Percentiles rank a stretch among this genome's conserved stretches.
Conservation (phyloP, 2,797 vertebrate genomes). For the Rousettus madagascariensis region DNA sequence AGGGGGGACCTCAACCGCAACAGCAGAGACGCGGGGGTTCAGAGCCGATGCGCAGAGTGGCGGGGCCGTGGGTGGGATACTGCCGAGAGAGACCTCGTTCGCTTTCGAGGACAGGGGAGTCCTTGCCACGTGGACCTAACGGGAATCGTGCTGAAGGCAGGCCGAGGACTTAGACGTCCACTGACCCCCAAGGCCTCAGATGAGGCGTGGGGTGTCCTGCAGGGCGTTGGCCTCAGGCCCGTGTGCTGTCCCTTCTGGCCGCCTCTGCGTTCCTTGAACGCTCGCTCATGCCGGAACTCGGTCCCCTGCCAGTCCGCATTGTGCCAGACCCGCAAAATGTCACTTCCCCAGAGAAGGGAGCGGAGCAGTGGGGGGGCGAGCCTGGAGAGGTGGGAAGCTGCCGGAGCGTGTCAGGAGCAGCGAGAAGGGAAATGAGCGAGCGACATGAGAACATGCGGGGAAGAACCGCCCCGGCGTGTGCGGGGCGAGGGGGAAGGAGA, state of each 20-base stretch:
- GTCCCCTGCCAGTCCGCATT: not conserved
- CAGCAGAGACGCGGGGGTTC: not conserved
- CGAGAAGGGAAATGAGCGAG: not conserved
- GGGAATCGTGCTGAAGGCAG: not conserved
- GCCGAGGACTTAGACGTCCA: not conserved
- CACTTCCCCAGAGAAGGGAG: not conserved
- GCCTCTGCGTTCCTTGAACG: not conserved
- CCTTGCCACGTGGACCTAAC: not conserved
- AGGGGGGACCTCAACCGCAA: not conserved
- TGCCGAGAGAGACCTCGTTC: not conserved
- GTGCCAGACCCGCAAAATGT: not conserved
- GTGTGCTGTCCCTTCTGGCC: not conserved
- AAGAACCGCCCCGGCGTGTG: not conserved
- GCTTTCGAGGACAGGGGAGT: not conserved
- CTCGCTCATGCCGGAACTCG: not conserved
- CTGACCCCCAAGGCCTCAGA: not conserved
- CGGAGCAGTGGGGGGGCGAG: not conserved
- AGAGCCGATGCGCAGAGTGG: not conserved
- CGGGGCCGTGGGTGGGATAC: not conserved
- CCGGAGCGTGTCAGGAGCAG: not conserved
- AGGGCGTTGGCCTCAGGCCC: not conserved
- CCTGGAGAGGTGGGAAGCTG: not conserved
- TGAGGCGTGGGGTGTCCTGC: not conserved
- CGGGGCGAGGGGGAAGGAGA: not conserved
- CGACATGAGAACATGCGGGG: not conserved